These are phyloP conservation scores for Leptinotarsa juncta DNA, from an alignment of 2,888 invertebrate species.

Conservation along the genomic window DNA sequence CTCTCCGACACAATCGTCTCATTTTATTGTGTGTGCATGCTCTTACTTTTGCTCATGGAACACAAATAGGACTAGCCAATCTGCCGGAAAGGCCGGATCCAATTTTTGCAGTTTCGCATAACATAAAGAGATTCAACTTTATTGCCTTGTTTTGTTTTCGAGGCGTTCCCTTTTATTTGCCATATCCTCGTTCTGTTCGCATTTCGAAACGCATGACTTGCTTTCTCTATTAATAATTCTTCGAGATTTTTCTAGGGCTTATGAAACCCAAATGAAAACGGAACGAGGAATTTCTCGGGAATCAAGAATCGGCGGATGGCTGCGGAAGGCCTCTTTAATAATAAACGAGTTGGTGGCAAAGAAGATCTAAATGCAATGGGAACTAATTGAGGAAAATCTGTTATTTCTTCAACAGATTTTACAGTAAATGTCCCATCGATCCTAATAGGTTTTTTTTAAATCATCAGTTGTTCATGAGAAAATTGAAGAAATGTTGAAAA, in stretches of 20 bases:
- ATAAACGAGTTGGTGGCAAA: background rate
- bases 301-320: background rate
- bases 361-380: no score
- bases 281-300: slow-evolving; percentile 13
- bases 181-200: slow-evolving; percentile 40
- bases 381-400: no score
- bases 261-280: slow-evolving; percentile 19
- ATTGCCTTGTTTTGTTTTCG: slow-evolving; percentile 51
- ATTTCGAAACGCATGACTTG: slow-evolving; percentile 48
- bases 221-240: slow-evolving; percentile 44
- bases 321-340: background rate
- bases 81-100: slow-evolving; percentile 42
- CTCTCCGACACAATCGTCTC: slow-evolving; percentile 25
- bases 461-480: no score
- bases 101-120: slow-evolving; percentile 51
- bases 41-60: slow-evolving; percentile 41
- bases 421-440: no score
- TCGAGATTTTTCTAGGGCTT: slow-evolving; percentile 17
- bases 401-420: no score
- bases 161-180: slow-evolving; percentile 40
- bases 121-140: slow-evolving; percentile 51
- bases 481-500: no score
- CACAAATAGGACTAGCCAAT: slow-evolving; percentile 43
- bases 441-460: no score
- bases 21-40: slow-evolving; percentile 37